A percentile compares a stretch with the other conserved stretches of the same genome.
phyloP scores from a whole-genome alignment of 2,113 vertebrate genomes.

The Nycticebus coucang region DNA sequence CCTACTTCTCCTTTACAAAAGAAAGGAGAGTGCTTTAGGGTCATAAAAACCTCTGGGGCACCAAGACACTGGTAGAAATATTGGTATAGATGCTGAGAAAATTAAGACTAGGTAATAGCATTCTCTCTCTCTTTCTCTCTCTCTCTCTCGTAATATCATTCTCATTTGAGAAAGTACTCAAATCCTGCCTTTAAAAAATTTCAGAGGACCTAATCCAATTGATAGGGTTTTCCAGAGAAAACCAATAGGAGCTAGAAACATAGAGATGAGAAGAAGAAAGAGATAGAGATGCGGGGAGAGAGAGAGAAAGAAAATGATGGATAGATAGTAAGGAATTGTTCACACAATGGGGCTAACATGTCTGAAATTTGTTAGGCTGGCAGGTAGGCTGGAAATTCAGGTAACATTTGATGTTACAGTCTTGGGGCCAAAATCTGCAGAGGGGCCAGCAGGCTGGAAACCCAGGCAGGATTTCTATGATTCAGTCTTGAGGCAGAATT shows the following conservation, averaged over 20 bases:
- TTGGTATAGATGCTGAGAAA: neutral
- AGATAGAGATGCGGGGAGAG: neutral
- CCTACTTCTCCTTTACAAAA: neutral
- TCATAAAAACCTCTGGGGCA: neutral
- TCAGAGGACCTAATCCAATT: neutral
- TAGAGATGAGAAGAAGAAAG: neutral
- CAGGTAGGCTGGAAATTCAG: neutral
- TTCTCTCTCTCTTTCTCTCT: neutral
- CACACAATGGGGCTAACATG: neutral
- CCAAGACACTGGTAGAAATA: neutral
- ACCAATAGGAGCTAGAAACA: neutral
- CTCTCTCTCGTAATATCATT: no score
- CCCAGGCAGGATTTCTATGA: neutral
- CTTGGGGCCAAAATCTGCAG: neutral
- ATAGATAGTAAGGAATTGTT: neutral
- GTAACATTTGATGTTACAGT: neutral
- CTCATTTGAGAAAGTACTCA: neutral
- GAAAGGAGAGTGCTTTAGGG: neutral
- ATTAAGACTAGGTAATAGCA: neutral
- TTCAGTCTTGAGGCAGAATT: neutral
- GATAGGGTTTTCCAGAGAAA: neutral
- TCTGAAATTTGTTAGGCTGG: neutral
- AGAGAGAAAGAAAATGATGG: no score
- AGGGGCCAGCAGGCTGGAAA: neutral
- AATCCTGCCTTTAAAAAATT: neutral